A percentile compares a stretch with the other conserved stretches of the same genome.
Conservation (phyloP, 2,113 vertebrate species). For the Callospermophilus lateralis region DNA sequence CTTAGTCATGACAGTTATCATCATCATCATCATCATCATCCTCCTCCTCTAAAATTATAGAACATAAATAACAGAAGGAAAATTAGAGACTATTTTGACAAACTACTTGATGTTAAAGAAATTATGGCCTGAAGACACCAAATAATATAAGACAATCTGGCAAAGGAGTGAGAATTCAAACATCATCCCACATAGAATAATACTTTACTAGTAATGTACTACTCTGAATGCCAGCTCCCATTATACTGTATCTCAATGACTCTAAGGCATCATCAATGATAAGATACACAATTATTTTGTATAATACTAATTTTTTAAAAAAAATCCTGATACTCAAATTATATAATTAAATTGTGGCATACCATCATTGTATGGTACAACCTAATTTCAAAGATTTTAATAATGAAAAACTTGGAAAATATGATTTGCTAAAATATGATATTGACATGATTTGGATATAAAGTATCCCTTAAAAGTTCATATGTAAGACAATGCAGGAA, state of each 20-base stretch:
- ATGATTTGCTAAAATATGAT: neutral
- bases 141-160: neutral
- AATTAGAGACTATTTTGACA: neutral
- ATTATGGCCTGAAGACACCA: neutral
- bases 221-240: neutral
- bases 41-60: neutral
- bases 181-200: neutral
- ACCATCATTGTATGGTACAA: neutral
- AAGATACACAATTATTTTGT: neutral
- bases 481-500: no score
- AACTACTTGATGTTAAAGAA: neutral
- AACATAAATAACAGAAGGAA: neutral
- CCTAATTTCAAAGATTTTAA: conserved; percentile 13
- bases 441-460: neutral
- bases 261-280: neutral
- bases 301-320: neutral
- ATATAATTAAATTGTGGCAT: neutral
- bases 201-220: neutral
- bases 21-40: neutral
- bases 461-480: no score
- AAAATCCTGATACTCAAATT: neutral
- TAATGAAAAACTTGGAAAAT: neutral
- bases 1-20: neutral
- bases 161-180: neutral
- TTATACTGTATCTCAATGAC: neutral